These are phyloP conservation scores for Mobula hypostoma DNA, from an alignment of 2,113 vertebrate genomes.

Conservation along the genomic window DNA sequence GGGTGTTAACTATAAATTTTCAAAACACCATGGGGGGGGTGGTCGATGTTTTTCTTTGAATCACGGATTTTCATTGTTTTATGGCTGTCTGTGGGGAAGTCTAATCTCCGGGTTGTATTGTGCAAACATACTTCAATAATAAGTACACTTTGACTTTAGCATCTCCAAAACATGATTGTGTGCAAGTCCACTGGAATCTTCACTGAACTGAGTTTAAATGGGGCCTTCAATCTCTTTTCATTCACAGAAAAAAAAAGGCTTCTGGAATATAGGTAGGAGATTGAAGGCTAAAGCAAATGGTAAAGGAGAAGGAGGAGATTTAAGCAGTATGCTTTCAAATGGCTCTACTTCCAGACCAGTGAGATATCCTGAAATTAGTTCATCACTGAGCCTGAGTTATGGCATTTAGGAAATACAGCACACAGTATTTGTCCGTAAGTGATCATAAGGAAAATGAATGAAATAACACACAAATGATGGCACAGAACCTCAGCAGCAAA, in stretches of 20 bases:
- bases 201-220: not conserved
- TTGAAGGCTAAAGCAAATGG: not conserved
- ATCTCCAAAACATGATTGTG: not conserved
- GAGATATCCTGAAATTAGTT: not conserved
- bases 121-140: too few relatives aligned
- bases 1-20: too few relatives aligned
- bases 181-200: not conserved
- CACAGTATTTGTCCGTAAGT: not conserved
- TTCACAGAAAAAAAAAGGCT: not conserved
- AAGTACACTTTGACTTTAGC: not conserved
- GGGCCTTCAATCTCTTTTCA: not conserved
- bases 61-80: too few relatives aligned
- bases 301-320: not conserved
- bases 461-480: not conserved
- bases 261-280: not conserved
- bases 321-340: not conserved
- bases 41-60: too few relatives aligned
- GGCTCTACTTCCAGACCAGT: not conserved
- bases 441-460: slow-evolving; percentile 1
- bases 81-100: too few relatives aligned
- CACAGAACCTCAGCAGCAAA: not conserved
- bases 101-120: too few relatives aligned
- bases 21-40: too few relatives aligned
- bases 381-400: not conserved
- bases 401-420: slow-evolving; percentile 4